Percentiles rank a stretch among this genome's conserved stretches.
Evolutionary conservation across 2,888 invertebrate species (phyloP).

Genomic region (Cistogaster globosa): DNA sequence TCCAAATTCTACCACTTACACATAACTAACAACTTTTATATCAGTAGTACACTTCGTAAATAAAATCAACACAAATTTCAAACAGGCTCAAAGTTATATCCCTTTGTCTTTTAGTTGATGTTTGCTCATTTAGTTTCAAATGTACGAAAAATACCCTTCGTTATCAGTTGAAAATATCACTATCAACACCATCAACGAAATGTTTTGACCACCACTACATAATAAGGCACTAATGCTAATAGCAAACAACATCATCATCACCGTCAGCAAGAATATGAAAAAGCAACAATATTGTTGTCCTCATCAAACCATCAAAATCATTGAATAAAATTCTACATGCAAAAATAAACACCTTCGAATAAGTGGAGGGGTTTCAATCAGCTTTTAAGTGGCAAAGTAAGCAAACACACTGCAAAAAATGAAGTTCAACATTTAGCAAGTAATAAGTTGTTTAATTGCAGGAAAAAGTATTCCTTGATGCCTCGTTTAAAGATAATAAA

Average conservation of each 20-base stretch:
- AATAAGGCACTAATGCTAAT: slow-evolving; percentile 43
- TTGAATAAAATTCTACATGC: slow-evolving; percentile 69
- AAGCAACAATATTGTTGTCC: slow-evolving; percentile 12
- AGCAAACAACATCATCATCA: slow-evolving; percentile 35
- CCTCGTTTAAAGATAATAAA: too few species aligned
- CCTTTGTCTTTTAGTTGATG: slow-evolving; percentile 59
- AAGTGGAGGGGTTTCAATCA: slow-evolving; percentile 40
- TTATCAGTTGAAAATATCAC: slow-evolving; percentile 67
- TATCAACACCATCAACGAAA: slow-evolving; percentile 67
- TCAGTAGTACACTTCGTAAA: neutral
- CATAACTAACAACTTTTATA: neutral
- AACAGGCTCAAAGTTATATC: slow-evolving; percentile 38
- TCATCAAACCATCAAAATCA: slow-evolving; percentile 44
- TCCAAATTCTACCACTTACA: neutral
- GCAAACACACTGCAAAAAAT: slow-evolving; percentile 14
- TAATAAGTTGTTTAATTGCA: neutral
- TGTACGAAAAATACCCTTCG: slow-evolving; percentile 52
- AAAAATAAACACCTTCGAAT: slow-evolving; percentile 67
- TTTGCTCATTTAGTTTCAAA: slow-evolving; percentile 66
- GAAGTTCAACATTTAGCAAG: too few species aligned
- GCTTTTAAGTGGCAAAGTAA: slow-evolving; percentile 28
- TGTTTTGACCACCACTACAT: slow-evolving; percentile 67
- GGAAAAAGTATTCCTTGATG: neutral
- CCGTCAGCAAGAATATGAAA: slow-evolving; percentile 31
- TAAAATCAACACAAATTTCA: slow-evolving; percentile 1